Conservation (phyloP, 64 coral and sea anemone species). For the Dendrophyllia cribrosa region DNA sequence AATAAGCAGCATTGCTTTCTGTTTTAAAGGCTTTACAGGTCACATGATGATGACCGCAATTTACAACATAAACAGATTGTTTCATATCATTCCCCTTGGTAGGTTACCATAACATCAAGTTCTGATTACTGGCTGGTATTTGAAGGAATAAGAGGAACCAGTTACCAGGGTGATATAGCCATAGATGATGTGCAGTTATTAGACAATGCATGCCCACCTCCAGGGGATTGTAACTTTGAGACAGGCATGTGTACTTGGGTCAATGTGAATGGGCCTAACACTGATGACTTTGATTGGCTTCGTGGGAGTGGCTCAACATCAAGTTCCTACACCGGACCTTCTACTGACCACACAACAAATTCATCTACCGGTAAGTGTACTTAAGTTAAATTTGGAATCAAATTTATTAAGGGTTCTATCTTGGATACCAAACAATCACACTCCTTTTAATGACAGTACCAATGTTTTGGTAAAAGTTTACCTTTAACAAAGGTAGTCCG, state of each 20-base stretch:
- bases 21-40: too few relatives aligned
- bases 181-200: slow-evolving; percentile 87
- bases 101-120: slow-evolving; percentile 29
- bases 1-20: too few relatives aligned
- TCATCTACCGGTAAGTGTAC: slow-evolving; percentile 50
- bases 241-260: slow-evolving; percentile 74
- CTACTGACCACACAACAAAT: slow-evolving; percentile 82
- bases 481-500: too few relatives aligned
- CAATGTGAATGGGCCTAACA: slow-evolving; percentile 69
- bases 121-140: slow-evolving; percentile 62
- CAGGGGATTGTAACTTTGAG: slow-evolving; percentile 93
- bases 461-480: too few relatives aligned
- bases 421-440: too few relatives aligned
- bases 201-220: slow-evolving; percentile 80
- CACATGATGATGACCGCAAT: too few relatives aligned
- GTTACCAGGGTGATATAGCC: slow-evolving; percentile 84
- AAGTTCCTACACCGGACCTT: slow-evolving; percentile 73
- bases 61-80: not conserved
- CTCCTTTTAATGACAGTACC: too few relatives aligned
- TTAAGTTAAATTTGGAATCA: not conserved
- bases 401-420: too few relatives aligned
- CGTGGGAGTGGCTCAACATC: slow-evolving; percentile 70
- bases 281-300: slow-evolving; percentile 90
- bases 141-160: slow-evolving; percentile 77
- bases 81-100: not conserved